A percentile compares a stretch with the other conserved stretches of the same genome.
Evolutionary conservation across 2,113 vertebrate species (phyloP).

Genomic region (Cnemophilus loriae): DNA sequence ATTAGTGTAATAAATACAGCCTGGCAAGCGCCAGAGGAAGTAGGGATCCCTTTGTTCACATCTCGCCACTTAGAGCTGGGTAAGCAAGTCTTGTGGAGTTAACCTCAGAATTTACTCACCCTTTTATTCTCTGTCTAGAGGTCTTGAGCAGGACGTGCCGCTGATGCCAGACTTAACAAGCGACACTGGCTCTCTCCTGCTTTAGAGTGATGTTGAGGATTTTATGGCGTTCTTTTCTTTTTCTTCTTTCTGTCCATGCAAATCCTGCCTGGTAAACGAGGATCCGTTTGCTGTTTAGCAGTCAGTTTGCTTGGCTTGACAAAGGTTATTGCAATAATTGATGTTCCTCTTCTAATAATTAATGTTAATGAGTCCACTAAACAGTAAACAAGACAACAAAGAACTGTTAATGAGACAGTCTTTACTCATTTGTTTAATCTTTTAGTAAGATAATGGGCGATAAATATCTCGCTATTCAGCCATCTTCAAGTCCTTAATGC

Average conservation of each 20-base stretch:
- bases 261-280: background rate
- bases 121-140: background rate
- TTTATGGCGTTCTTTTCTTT: background rate
- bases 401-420: slow-evolving; percentile 57
- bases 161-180: background rate
- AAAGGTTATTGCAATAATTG: slow-evolving; percentile 46
- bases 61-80: background rate
- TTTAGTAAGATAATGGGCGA: slow-evolving; percentile 29
- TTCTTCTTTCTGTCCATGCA: background rate
- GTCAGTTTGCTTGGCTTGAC: slow-evolving; percentile 32
- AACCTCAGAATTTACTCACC: background rate
- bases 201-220: background rate
- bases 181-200: background rate
- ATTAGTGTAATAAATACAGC: slow-evolving; percentile 38
- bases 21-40: background rate
- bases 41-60: slow-evolving; percentile 14
- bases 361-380: slow-evolving; percentile 50
- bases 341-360: slow-evolving; percentile 45
- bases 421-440: slow-evolving; percentile 65
- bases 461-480: background rate
- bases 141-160: background rate
- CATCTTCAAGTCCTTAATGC: slow-evolving; percentile 20
- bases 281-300: background rate
- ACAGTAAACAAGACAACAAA: slow-evolving; percentile 51
- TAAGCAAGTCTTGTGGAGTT: background rate